Percentiles rank a stretch among this genome's conserved stretches.
Conservation (phyloP, 2,888 invertebrate genomes). For the Oligia fasciuncula region DNA sequence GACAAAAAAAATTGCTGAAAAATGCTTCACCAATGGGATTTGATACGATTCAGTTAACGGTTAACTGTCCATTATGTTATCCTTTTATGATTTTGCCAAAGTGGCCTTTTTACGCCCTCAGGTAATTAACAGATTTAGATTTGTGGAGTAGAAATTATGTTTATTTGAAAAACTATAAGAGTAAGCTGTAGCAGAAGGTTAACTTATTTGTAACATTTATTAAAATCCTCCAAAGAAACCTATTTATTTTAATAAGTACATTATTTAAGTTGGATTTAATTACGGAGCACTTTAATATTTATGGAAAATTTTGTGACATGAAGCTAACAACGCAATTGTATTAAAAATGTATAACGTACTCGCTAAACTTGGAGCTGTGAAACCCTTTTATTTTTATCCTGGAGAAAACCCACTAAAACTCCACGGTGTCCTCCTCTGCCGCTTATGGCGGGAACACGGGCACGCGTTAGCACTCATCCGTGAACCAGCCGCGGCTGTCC, state of each 20-base stretch:
- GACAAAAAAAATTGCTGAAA: no score
- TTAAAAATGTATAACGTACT: slow-evolving; percentile 35
- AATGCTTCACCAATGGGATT: no score
- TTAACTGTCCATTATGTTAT: no score
- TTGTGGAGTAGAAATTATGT: not conserved
- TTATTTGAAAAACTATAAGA: not conserved
- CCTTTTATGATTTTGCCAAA: no score
- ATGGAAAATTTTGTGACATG: not conserved
- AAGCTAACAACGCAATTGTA: not conserved
- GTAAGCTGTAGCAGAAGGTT: not conserved
- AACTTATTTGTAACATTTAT: not conserved
- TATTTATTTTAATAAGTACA: not conserved
- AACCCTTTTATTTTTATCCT: no score
- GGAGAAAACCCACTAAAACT: no score
- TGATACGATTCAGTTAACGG: no score
- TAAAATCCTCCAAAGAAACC: not conserved
- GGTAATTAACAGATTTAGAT: not conserved
- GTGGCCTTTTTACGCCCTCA: no score
- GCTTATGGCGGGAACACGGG: no score
- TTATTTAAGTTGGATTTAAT: not conserved
- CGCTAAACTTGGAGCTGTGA: not conserved
- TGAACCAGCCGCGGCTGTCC: no score
- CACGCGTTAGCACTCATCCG: no score
- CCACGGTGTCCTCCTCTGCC: no score
- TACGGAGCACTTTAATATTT: slow-evolving; percentile 3